A percentile compares a stretch with the other conserved stretches of the same genome.
phyloP scores from a whole-genome alignment of 64 coral and sea anemone species.

The Porites lutea region DNA sequence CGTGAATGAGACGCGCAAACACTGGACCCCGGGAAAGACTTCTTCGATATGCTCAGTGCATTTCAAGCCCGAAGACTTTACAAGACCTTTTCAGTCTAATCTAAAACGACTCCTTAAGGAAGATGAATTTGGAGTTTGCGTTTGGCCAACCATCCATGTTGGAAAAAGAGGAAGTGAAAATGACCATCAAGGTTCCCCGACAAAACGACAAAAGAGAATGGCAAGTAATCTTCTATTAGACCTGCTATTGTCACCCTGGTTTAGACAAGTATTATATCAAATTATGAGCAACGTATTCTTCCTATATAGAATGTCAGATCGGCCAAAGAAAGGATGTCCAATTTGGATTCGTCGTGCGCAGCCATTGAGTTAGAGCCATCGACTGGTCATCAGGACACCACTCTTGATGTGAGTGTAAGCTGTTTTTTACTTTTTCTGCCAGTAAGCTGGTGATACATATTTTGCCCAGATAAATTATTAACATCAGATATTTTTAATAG shows the following conservation, averaged over 20 bases:
- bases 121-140: constrained; percentile 30
- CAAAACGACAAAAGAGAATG: no score
- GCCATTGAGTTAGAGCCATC: not conserved
- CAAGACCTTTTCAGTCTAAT: not conserved
- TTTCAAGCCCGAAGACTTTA: constrained; percentile 65
- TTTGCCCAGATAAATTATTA: no score
- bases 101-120: not conserved
- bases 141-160: not conserved
- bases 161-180: not conserved
- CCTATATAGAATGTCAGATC: not conserved
- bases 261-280: not conserved
- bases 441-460: not conserved
- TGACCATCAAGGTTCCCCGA: not conserved
- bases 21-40: no score
- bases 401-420: no score
- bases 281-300: no score
- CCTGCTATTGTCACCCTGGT: not conserved
- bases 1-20: no score
- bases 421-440: no score
- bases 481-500: no score
- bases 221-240: not conserved
- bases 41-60: no score
- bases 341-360: not conserved
- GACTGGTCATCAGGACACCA: not conserved
- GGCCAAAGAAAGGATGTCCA: not conserved